phyloP scores from a whole-genome alignment of 35 echinoderm and acorn worm genomes.

The Apostichopus japonicus region DNA sequence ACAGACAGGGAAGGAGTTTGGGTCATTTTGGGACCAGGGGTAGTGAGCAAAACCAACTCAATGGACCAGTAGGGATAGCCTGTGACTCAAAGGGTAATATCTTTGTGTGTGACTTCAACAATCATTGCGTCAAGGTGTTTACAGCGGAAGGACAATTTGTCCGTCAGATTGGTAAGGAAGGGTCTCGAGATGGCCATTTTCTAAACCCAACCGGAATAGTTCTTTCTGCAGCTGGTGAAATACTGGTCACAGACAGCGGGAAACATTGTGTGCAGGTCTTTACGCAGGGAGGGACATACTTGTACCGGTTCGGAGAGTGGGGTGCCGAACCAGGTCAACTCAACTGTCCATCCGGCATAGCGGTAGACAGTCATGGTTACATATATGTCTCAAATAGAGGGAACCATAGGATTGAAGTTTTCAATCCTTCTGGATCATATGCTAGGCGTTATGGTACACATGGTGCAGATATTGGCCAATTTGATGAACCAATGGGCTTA shows the following conservation, averaged over 20 bases:
- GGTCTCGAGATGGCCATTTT: slow-evolving; percentile 74
- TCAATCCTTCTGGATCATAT: slow-evolving; percentile 91
- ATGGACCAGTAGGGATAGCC: slow-evolving; percentile 75
- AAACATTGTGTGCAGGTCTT: slow-evolving; percentile 96
- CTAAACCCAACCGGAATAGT: slow-evolving; percentile 74
- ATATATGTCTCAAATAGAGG: slow-evolving; percentile 90
- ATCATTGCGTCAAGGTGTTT: slow-evolving; percentile 86
- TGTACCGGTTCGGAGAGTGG: slow-evolving; percentile 90
- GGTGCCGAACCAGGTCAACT: slow-evolving; percentile 86
- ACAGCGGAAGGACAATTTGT: slow-evolving; percentile 64
- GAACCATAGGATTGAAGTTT: slow-evolving; percentile 92
- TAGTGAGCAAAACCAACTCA: slow-evolving; percentile 34
- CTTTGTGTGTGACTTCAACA: slow-evolving; percentile 93
- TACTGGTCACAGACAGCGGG: slow-evolving; percentile 81
- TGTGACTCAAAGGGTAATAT: slow-evolving; percentile 81
- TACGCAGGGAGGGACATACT: slow-evolving; percentile 78
- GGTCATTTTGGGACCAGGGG: slow-evolving; percentile 82
- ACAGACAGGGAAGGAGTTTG: slow-evolving; percentile 69
- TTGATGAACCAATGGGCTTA: slow-evolving; percentile 91
- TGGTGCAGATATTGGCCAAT: slow-evolving; percentile 79
- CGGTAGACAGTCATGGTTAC: slow-evolving; percentile 79
- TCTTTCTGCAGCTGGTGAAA: slow-evolving; percentile 74
- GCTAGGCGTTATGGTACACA: slow-evolving; percentile 73
- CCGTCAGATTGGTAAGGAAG: slow-evolving; percentile 86
- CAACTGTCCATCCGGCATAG: slow-evolving; percentile 92